Evolutionary conservation across 2,797 vertebrate genomes (phyloP).

Genomic region (Xenops minutus): DNA sequence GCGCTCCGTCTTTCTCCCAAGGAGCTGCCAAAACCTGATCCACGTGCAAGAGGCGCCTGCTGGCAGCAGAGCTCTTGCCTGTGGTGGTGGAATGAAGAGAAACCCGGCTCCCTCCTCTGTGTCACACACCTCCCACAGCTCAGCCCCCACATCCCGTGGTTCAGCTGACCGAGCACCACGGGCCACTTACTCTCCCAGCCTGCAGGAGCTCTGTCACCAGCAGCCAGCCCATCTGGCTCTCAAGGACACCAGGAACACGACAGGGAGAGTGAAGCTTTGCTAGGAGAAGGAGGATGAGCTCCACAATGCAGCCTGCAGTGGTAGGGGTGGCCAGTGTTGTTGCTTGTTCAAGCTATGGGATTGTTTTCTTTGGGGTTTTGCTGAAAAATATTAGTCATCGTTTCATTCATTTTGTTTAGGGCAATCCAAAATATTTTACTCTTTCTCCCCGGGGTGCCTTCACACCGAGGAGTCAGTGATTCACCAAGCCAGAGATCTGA

Average conservation of each 20-base stretch:
- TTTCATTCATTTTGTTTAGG: background rate
- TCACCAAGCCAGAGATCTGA: background rate
- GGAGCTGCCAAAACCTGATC: background rate
- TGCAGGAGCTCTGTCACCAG: background rate
- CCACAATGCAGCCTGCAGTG: rapidly evolving
- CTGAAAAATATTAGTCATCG: background rate
- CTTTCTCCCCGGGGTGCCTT: background rate
- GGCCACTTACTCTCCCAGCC: background rate
- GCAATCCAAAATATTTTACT: background rate
- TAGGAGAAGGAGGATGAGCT: background rate
- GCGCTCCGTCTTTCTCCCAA: background rate
- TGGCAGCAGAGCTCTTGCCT: background rate
- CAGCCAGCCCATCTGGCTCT: background rate
- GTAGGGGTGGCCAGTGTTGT: background rate
- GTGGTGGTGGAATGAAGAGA: background rate
- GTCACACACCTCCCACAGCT: rapidly evolving
- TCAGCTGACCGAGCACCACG: rapidly evolving
- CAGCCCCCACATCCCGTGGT: background rate
- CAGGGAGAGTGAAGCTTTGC: background rate
- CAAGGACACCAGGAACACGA: background rate
- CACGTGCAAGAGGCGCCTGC: background rate
- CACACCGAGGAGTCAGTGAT: rapidly evolving
- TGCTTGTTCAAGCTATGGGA: background rate
- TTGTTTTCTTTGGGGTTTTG: background rate
- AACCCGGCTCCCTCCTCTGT: background rate